Evolutionary conservation across 2,113 vertebrate species (phyloP), one percentile per base, ranked within the genome.

Genomic region (Arenaria interpres): DNA sequence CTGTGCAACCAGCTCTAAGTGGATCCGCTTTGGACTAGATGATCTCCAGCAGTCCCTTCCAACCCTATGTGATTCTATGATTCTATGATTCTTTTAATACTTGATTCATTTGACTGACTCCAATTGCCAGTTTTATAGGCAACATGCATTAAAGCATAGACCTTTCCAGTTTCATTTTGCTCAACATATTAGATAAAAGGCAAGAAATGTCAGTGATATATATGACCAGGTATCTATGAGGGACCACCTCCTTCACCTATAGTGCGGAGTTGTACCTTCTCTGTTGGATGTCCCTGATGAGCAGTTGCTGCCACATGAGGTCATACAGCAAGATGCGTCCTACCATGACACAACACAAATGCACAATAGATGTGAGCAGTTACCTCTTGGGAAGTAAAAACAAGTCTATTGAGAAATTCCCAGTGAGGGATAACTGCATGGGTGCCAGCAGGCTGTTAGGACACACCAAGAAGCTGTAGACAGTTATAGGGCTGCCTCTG

Each of bases 271-370:
- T 10, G 12, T 48, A 50, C 2, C 7, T 60, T 48, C 18, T 66
- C 9, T 37, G 6, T 43, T 32, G 18, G 8, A 6, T 72, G 9
- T 54, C n/a, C 13, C 7, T 41, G 13, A 50, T 7, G 13, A 82
- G 7, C 50, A 54, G 30, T 27, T 15, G 10, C 17, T n/a, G 28
- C 14, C 19, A 54, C 37, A 27, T 7, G 14, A 8, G 2, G 7
- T 23, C 30, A n/a, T 0, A 0, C 6, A 32, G 17, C 9, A 4
- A 67, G 7, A 5, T 0, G 28, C 2, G 7, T 43, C 25, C 30
- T 60, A 39, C 33, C 15, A 7, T 8, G 16, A 16, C 18, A 33
- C 6, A 59, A 30, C 3, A 11, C 3, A 4, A 71, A 64, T 3
- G 2, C 4, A 51, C 4, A 39, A 37, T 19, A 72, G 41, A 59